Percentiles rank a stretch among this genome's conserved stretches.
phyloP scores from a whole-genome alignment of 2,797 vertebrate genomes.

The Cyclura pinguis region DNA sequence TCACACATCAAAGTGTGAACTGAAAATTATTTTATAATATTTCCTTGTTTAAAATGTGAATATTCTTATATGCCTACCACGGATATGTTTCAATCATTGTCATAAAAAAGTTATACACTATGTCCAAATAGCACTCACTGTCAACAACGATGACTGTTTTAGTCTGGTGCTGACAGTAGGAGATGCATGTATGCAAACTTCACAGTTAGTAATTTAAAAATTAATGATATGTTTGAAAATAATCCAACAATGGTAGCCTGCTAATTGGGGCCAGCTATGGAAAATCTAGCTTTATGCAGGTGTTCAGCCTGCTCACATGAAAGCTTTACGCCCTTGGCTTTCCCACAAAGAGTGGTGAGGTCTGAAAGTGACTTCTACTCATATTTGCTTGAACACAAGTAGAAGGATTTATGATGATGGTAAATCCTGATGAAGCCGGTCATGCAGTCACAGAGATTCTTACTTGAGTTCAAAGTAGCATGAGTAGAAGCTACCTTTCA shows the following conservation, averaged over 20 bases:
- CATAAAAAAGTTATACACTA: not conserved
- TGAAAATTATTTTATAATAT: not conserved
- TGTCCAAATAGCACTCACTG: not conserved
- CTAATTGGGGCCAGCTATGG: not conserved
- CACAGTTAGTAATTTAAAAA: too few relatives aligned
- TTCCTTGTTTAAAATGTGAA: not conserved
- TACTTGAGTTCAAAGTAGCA: too few relatives aligned
- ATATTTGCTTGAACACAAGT: too few relatives aligned
- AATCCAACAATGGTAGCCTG: not conserved
- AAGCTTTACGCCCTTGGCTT: not conserved
- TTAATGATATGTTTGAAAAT: not conserved
- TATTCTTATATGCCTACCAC: not conserved
- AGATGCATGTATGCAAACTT: not conserved
- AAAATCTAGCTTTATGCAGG: too few relatives aligned
- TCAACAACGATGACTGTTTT: not conserved
- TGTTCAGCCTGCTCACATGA: too few relatives aligned
- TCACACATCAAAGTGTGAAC: not conserved
- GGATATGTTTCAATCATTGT: not conserved
- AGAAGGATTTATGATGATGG: not conserved
- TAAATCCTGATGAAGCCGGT: not conserved
- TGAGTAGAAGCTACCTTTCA: too few relatives aligned
- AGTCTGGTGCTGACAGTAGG: not conserved
- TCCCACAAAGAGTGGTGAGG: not conserved
- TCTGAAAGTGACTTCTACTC: not conserved
- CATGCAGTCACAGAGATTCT: too few relatives aligned